Base-by-base conservation (phyloP, 1,140 invertebrate species). In the Dreissena polymorpha region DNA sequence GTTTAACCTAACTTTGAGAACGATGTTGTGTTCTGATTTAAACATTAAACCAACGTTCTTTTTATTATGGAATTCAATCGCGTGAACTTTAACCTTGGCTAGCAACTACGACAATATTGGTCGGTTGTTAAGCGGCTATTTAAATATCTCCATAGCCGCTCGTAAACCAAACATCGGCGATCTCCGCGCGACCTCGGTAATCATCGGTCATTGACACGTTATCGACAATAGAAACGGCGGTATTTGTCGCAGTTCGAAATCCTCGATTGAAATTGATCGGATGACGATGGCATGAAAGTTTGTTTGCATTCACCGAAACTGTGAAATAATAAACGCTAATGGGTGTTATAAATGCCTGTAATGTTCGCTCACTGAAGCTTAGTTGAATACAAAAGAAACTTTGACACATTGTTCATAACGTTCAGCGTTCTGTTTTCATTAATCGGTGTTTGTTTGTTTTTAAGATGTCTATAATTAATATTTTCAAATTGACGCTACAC, bases 61-160 rank as follows among this genome's bases (percentile, higher is more conserved):
- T 14, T 16, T 25, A 67, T 67, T 74, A 50, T 64, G 57, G 65
- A 70, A 70, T 29, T 21, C 29, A 50, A 65, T 50, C 10, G 25
- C 25, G 64, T 71, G 16, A 51, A 76, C 49, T 53, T 23, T 70
- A 14, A 14, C 6, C 57, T 49, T 60, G 14, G 10, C 51, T 64
- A 39, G 71, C 74, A 72, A 50, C 79, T 53, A 82, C 8, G 79
- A 39, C 73, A 82, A 82, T 82, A 82, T 67, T 74, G 18, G 16
- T 10, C 51, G 57, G 79, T 82, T 74, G 79, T 82, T 74, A 82
- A 64, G 79, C 60, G 70, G 79, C 79, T 70, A 82, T 82, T 82
- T 82, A 73, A 82, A 82, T 80, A 49, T 82, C 79, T 82, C 79
- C 79, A 82, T 82, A 73, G 79, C 73, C 79, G 70, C 79, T 81